These are phyloP conservation scores for Acanthopleura granulata DNA, from an alignment of 2,888 invertebrate species.

Conservation along the genomic window DNA sequence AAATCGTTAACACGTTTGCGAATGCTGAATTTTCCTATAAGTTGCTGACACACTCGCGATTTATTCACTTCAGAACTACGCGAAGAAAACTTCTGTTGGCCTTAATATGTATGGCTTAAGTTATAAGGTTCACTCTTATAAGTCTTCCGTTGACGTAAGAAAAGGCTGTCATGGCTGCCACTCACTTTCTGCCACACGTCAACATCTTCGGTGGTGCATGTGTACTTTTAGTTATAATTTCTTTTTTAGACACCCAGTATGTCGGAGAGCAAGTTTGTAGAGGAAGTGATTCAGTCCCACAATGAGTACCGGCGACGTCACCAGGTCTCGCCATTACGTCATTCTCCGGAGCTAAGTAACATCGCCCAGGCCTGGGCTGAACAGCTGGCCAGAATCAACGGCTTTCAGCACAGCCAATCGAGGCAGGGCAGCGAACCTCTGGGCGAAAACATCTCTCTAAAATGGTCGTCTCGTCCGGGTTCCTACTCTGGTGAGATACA, in stretches of 20 bases:
- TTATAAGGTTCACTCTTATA: no score
- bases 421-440: constrained; percentile 79
- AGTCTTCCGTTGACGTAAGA: no score
- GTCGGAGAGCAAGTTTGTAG: constrained; percentile 49
- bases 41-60: no score
- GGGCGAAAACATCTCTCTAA: constrained; percentile 54
- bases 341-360: constrained; percentile 34
- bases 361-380: constrained; percentile 84
- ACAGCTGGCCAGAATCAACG: constrained; percentile 85
- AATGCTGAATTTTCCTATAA: no score
- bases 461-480: constrained; percentile 41
- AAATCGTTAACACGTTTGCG: no score
- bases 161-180: no score
- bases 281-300: constrained; percentile 57
- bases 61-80: no score
- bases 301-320: constrained; percentile 63
- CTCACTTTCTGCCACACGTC: no score
- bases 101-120: no score
- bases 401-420: constrained; percentile 81
- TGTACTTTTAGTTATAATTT: not conserved
- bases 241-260: constrained; percentile 33
- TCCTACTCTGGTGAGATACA: constrained; percentile 32
- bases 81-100: no score
- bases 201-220: no score
- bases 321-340: constrained; percentile 55